Percentiles rank a stretch among this genome's conserved stretches.
Conservation (phyloP, 1,140 invertebrate genomes). For the Drosophila tristis region DNA sequence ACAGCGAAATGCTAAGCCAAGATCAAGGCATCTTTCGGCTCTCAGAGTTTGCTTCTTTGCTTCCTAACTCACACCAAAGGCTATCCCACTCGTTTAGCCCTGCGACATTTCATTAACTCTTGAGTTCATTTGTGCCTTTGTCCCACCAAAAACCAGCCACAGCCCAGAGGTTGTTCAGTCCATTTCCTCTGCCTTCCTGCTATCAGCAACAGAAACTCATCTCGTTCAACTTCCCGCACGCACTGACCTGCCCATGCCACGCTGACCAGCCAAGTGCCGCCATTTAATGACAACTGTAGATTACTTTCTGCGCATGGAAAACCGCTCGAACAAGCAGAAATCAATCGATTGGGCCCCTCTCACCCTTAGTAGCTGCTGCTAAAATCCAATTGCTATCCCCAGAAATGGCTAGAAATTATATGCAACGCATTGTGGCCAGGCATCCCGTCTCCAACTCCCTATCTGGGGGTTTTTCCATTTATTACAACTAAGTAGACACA, state of each 20-base stretch:
- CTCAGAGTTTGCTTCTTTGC: too few species aligned
- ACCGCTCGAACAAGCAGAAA: conserved; percentile 76
- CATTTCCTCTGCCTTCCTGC: too few species aligned
- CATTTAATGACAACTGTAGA: conserved; percentile 70
- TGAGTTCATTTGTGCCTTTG: too few species aligned
- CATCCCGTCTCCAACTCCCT: conserved; percentile 4
- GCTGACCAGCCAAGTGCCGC: conserved; percentile 15
- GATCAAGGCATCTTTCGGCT: too few species aligned
- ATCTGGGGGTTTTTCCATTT: conserved; percentile 66
- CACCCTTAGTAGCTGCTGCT: conserved; percentile 49
- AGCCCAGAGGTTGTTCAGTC: too few species aligned
- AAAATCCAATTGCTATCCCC: conserved; percentile 50
- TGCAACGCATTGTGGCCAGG: conserved; percentile 64
- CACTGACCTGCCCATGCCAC: conserved; percentile 5
- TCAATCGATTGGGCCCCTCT: conserved; percentile 73
- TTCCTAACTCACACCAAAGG: too few species aligned
- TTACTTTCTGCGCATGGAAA: conserved; percentile 58
- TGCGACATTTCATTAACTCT: too few species aligned
- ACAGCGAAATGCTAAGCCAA: too few species aligned
- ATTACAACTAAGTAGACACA: conserved; percentile 79
- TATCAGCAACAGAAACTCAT: conserved; percentile 12
- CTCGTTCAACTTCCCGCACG: conserved; percentile 21
- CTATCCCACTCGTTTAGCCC: too few species aligned
- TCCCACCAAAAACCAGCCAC: too few species aligned
- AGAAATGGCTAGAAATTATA: conserved; percentile 62